These are phyloP conservation scores for Silurus aristotelis DNA, from an alignment of 2,797 vertebrate genomes.

Conservation along the genomic window DNA sequence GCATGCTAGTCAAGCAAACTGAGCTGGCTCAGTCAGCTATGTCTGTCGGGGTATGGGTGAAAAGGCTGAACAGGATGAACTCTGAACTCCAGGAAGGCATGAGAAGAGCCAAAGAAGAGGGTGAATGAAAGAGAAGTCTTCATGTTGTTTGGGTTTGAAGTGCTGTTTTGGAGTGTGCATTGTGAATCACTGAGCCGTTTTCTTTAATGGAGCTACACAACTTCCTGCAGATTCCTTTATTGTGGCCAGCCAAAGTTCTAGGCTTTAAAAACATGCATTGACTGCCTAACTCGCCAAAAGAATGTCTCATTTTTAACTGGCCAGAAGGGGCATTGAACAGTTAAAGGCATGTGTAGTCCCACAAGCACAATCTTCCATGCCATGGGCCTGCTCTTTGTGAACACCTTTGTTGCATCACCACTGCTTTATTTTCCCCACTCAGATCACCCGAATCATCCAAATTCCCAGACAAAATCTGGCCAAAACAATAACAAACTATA, in stretches of 20 bases:
- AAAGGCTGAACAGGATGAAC: constrained; percentile 64
- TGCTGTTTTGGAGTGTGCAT: constrained; percentile 66
- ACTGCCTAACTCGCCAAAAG: constrained; percentile 56
- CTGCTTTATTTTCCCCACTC: constrained; percentile 40
- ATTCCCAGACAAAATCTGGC: constrained; percentile 45
- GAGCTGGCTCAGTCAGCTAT: constrained; percentile 47
- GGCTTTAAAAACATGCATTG: constrained; percentile 64
- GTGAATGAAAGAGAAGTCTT: constrained; percentile 62
- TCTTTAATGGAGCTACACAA: constrained; percentile 70
- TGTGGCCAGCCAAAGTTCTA: constrained; percentile 63
- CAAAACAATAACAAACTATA: constrained; percentile 57
- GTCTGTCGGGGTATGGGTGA: constrained; percentile 44
- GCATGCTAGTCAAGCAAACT: constrained; percentile 53
- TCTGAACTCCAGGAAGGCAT: constrained; percentile 61
- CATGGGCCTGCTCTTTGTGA: constrained; percentile 59
- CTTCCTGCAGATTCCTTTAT: constrained; percentile 68
- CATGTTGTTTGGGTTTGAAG: constrained; percentile 68
- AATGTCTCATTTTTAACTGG: constrained; percentile 68
- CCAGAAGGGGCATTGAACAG: constrained; percentile 50
- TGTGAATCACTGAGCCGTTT: constrained; percentile 72
- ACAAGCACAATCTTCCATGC: constrained; percentile 54
- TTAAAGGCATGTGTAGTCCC: constrained; percentile 57
- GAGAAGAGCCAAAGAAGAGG: constrained; percentile 56
- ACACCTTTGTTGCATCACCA: constrained; percentile 51
- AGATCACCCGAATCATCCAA: constrained; percentile 36